Base-by-base conservation (phyloP, 2,888 invertebrate genomes). In the Opisthograptis luteolata region DNA sequence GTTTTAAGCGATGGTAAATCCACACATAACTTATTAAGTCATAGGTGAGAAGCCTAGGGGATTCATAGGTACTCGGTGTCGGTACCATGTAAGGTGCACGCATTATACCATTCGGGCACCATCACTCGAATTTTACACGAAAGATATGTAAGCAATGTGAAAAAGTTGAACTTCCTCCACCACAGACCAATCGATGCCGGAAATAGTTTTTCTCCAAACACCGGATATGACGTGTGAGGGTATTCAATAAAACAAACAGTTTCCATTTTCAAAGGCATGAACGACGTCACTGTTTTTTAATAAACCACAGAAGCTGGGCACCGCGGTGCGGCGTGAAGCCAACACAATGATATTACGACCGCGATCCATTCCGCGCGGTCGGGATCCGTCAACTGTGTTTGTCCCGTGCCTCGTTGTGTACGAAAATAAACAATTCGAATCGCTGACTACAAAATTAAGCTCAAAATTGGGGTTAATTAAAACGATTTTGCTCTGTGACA, bases 331-430 rank as follows among this genome's bases (percentile, higher is more conserved):
- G 20, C 22, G 10, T 13, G 41, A 51, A 42, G 42, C 45, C 50
- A 54, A 55, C 51, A 41, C 22, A 58, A 55, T 53, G 46, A 57
- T 46, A 57, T 57, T 55, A 60, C 55, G 31, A 43, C 55, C 48
- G 55, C 50, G 47, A 55, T 53, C 42, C 47, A 48, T 57, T 53
- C 43, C 45, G 31, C 45, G 48, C 45, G 47, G 56, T 53, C 42
- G 46, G 37, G 25, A 43, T 52, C 49, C 50, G 48, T 48, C 55
- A 47, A 46, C 47, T 39, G 13, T 27, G 32, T 49, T 32, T 43
- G 35, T 35, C 2, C 4, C 1, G 10, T 1, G n/a, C 5, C 7
- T 6, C 10, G 5, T 6, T 30, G 5, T 30, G 17, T 8, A 13
- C 10, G n/a, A 2, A 35, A 30, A 44, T 36, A 53, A 45, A 58